Percentiles rank a stretch among this genome's conserved stretches.
Conservation (phyloP, 2,113 vertebrate species). For the Python bivittatus region DNA sequence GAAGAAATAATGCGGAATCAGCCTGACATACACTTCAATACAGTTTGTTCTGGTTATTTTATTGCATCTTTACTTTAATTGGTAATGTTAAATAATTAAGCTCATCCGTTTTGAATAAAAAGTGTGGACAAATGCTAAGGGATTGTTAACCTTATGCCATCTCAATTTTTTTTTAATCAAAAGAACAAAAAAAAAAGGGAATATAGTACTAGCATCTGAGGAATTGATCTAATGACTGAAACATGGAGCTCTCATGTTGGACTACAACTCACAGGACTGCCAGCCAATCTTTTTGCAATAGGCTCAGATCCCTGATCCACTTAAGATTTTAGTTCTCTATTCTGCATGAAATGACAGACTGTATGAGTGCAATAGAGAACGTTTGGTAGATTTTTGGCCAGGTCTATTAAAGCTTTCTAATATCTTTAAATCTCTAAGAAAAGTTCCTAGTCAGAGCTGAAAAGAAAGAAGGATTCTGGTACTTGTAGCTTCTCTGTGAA, state of each 20-base stretch:
- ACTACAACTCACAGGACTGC: background rate
- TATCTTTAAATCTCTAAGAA: background rate
- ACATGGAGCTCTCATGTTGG: background rate
- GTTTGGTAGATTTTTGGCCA: background rate
- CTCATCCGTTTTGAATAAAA: background rate
- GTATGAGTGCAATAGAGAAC: background rate
- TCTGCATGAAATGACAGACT: background rate
- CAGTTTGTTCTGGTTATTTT: background rate
- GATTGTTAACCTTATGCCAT: background rate
- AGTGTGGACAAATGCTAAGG: background rate
- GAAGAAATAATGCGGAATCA: background rate
- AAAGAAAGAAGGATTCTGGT: background rate
- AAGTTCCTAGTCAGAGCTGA: background rate
- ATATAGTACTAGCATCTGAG: background rate
- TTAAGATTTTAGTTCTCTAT: background rate
- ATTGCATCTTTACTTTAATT: background rate
- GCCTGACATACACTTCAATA: background rate
- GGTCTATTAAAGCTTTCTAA: background rate
- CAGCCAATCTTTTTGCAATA: background rate
- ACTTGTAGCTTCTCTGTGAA: background rate
- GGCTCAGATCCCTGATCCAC: background rate
- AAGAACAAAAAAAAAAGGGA: background rate
- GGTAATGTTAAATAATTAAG: background rate
- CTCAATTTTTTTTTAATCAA: background rate
- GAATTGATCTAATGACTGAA: background rate